phyloP scores from a whole-genome alignment of 2,113 vertebrate species.

The Ahaetulla prasina region DNA sequence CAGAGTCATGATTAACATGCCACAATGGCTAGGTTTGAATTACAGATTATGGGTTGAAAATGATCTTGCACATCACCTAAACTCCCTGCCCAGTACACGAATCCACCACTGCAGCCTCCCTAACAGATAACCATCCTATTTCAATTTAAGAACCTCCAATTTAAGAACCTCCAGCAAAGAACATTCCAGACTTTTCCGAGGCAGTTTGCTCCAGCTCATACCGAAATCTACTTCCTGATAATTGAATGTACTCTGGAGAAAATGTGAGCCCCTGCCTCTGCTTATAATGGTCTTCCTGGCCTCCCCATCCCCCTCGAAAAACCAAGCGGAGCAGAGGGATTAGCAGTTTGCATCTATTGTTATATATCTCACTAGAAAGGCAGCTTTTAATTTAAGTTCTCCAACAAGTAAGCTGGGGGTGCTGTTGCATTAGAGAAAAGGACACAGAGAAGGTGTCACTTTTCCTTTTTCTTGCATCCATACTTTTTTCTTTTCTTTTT shows the following conservation, averaged over 20 bases:
- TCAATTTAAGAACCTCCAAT: not conserved
- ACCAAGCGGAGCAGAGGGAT: not conserved
- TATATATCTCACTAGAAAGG: not conserved
- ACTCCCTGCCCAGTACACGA: not conserved
- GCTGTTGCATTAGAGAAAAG: slow-evolving; percentile 64
- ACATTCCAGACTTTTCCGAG: not conserved
- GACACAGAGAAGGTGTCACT: not conserved
- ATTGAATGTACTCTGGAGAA: not conserved
- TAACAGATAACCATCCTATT: not conserved
- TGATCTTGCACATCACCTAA: not conserved
- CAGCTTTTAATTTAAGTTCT: slow-evolving; percentile 41
- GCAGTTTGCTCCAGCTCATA: not conserved
- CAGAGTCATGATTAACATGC: not conserved
- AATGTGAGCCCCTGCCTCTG: not conserved
- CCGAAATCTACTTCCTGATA: not conserved
- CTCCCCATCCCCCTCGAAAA: not conserved
- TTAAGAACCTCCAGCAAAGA: not conserved
- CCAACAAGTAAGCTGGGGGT: slow-evolving; percentile 63
- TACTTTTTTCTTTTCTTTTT: not conserved
- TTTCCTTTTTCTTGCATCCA: not conserved
- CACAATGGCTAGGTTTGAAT: not conserved
- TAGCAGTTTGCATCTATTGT: no score
- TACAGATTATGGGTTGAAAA: not conserved
- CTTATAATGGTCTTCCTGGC: not conserved
- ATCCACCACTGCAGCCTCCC: not conserved